Evolutionary conservation across 2,888 invertebrate species (phyloP), one percentile per base, ranked within the genome.

Genomic region (Phytoseiulus persimilis): DNA sequence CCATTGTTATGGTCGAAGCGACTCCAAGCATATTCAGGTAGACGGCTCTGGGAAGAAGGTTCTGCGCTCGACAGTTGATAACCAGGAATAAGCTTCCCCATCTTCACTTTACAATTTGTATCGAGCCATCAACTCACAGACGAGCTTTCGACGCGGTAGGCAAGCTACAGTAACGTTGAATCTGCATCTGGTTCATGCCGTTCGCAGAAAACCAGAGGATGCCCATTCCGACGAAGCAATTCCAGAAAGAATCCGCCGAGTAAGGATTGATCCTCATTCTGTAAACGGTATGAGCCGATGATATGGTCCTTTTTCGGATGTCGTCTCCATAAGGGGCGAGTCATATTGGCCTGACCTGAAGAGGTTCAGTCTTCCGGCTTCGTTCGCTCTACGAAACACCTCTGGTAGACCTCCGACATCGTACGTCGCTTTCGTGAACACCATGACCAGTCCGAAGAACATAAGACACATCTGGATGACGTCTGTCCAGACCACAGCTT

Each of bases 401-500:
- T 87, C 87, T 9, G n/a, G 9, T 33, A 87, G n/a, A 28, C 87
- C 87, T 28, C 87, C 87, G 31, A 87, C 87, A 33, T 87, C 87
- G 14, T 32, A 87, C 5, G 31, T 31, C 39, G 87, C 87, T 31
- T 87, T 87, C 3, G 45, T 31, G 33, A 87, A 45, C 18, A 87
- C 87, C 87, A 87, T 87, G 33, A 33, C 87, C n/a, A 87, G 45
- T 87, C 32, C 87, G 45, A 32, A 87, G 33, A 87, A 87, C 87
- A 87, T 87, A 6, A 87, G 87, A 33, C 32, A 31, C 87, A 87
- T 87, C 93, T 97, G 97, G 91, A 97, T 96, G n/a, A 96, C 96
- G 92, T 97, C 97, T 39, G 96, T 96, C 92, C 95, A 94, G 91
- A 96, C 95, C 84, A 96, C 96, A 9, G 96, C 96, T 92, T 95